Percentiles rank a stretch among this genome's conserved stretches.
Conservation (phyloP, 2,113 vertebrate genomes). For the Corythoichthys haematopterus region DNA sequence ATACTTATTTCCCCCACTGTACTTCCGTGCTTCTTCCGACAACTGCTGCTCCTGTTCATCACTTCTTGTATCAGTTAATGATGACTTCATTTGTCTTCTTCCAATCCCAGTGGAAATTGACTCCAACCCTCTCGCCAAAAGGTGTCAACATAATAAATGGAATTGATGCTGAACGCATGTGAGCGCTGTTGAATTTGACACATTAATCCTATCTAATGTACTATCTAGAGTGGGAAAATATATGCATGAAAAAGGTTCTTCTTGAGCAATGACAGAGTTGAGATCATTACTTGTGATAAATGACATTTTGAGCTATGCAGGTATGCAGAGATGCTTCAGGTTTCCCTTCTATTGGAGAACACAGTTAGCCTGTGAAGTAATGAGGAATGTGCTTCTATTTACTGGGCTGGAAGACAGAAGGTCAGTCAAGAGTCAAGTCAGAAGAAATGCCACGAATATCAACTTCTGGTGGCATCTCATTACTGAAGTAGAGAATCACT, state of each 20-base stretch:
- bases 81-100: constrained; percentile 4
- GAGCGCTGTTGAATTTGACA: background rate
- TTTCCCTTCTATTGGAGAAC: constrained; percentile 34
- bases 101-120: background rate
- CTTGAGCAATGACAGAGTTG: background rate
- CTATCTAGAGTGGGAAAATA: background rate
- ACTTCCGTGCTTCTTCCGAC: background rate
- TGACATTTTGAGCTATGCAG: constrained; percentile 35
- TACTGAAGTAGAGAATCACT: background rate
- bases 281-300: constrained; percentile 19
- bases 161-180: background rate
- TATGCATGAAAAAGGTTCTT: background rate
- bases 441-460: background rate
- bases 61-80: background rate
- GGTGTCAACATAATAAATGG: background rate
- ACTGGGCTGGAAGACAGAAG: constrained; percentile 60
- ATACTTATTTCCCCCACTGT: too few species aligned
- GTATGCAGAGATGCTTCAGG: constrained; percentile 31
- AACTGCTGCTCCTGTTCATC: background rate
- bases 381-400: constrained; percentile 63
- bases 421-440: constrained; percentile 54
- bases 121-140: background rate
- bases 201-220: background rate
- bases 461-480: constrained; percentile 11
- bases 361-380: constrained; percentile 47